Conservation (phyloP, 2,113 vertebrate genomes). For the Rutilus rutilus region DNA sequence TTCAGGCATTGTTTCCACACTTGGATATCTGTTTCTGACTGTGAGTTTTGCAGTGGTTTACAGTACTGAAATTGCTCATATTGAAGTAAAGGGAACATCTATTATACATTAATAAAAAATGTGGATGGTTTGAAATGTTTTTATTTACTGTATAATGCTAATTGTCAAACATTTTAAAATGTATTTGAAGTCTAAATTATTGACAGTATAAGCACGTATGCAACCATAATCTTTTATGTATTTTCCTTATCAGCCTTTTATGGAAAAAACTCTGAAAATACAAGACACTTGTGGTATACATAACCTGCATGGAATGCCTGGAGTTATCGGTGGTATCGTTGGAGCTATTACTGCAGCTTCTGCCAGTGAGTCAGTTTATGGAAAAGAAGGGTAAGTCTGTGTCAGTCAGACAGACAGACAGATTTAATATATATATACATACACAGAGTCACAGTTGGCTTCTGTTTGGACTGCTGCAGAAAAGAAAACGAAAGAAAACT, state of each 20-base stretch:
- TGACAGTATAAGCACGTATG: no score
- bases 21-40: constrained; percentile 34
- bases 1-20: constrained; percentile 1
- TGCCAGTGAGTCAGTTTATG: constrained; percentile 78
- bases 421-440: not conserved
- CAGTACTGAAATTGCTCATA: not conserved
- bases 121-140: not conserved
- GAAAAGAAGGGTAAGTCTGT: constrained; percentile 80
- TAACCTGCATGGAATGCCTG: constrained; percentile 93
- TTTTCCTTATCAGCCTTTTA: constrained; percentile 79
- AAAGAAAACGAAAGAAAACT: not conserved
- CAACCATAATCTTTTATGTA: not conserved
- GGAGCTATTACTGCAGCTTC: constrained; percentile 89
- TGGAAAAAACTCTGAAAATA: constrained; percentile 87
- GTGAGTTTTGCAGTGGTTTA: constrained; percentile 6
- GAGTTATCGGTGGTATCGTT: constrained; percentile 90
- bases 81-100: not conserved
- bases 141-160: not conserved
- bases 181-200: not conserved
- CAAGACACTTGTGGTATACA: constrained; percentile 96
- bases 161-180: not conserved
- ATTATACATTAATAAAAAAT: no score
- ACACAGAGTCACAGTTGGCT: not conserved
- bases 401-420: no score
- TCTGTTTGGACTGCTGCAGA: not conserved